Evolutionary conservation across 1,140 invertebrate species (phyloP).

Genomic region (Megalonaias nervosa): DNA sequence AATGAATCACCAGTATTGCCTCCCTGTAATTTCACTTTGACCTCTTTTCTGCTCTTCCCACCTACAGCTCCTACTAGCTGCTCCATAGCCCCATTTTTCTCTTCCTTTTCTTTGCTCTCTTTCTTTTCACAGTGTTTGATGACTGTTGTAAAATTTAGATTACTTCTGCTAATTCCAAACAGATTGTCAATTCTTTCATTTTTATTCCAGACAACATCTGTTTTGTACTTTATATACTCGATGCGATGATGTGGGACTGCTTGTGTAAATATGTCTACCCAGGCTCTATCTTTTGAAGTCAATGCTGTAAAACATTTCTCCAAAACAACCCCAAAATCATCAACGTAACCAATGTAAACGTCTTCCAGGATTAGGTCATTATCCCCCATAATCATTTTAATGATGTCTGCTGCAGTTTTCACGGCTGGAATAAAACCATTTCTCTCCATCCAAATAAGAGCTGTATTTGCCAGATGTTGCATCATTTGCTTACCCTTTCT

Average conservation of each 20-base stretch:
- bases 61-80: background rate
- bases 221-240: conserved; percentile 71
- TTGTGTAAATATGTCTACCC: conserved; percentile 64
- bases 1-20: background rate
- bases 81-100: background rate
- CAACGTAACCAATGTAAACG: conserved; percentile 71
- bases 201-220: conserved; percentile 72
- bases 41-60: background rate
- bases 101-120: conserved; percentile 1
- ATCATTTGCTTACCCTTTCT: background rate
- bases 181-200: conserved; percentile 67
- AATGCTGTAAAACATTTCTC: conserved; percentile 69
- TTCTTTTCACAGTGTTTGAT: conserved; percentile 57
- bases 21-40: background rate
- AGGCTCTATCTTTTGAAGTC: conserved; percentile 68
- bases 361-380: conserved; percentile 54
- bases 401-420: conserved; percentile 72
- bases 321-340: conserved; percentile 70
- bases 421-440: conserved; percentile 46
- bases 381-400: conserved; percentile 72
- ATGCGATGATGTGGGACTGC: conserved; percentile 72
- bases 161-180: conserved; percentile 70
- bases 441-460: background rate
- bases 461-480: background rate
- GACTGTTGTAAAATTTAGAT: conserved; percentile 61